Evolutionary conservation across 1,140 invertebrate genomes (phyloP), one percentile per base, ranked within the genome.

Genomic region (Aporrectodea caliginosa): DNA sequence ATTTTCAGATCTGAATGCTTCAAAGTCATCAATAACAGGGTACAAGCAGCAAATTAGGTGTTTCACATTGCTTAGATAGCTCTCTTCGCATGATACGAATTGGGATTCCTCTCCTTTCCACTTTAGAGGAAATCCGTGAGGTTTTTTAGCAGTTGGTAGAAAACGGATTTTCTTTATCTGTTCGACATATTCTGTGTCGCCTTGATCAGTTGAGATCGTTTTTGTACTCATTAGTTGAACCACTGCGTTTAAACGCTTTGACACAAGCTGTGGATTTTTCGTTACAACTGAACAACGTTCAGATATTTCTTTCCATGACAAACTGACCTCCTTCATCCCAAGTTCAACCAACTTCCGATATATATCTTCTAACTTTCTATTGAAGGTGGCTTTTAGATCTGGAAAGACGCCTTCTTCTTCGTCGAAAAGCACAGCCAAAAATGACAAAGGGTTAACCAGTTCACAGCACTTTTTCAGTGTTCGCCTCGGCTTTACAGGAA

Each of bases 381-480:
- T 33, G n/a, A 33, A 33, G 6, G 1, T 1, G 34, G 16, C 33
- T 33, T 32, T 33, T 22, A 58, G 32, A 22, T 71, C 27, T 30
- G 77, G 76, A 74, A 81, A 81, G 29, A 29, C 58, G 27, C 68
- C 69, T 33, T 81, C 80, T 22, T 83, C 76, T n/a, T 82, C 14
- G n/a, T 82, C 75, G 16, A 35, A 69, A 16, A 82, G 80, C 33
- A n/a, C 70, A 35, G 75, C 78, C 0, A 82, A 71, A 69, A 14
- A 22, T 16, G 77, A 68, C 16, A 27, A n/a, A 33, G 80, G 80
- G 43, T 79, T 2, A 16, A 81, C 35, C 30, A 81, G 68, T 75
- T 35, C 27, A 69, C 16, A 33, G 35, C 31, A 33, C 16, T 27
- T 32, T 58, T 72, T 35, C 80, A 69, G 27, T 32, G 29, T 79